Conservation (phyloP, 2,888 invertebrate genomes). For the Antheraea yamamai region DNA sequence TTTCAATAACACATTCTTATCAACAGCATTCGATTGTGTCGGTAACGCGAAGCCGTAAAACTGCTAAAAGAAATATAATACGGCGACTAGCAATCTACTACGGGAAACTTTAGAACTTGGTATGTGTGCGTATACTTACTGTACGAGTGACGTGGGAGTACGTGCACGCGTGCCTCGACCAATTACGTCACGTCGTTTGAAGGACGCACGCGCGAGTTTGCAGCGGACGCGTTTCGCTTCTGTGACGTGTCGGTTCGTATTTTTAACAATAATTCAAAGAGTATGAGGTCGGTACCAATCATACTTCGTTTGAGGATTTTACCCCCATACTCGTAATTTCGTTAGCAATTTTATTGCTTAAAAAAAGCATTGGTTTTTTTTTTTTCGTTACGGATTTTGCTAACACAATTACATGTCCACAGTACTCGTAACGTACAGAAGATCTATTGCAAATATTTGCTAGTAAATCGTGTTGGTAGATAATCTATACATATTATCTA, state of each 20-base stretch:
- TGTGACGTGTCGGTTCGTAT: not conserved
- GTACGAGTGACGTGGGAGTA: not conserved
- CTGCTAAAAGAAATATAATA: conserved; percentile 7
- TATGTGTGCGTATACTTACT: not conserved
- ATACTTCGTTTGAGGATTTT: too few relatives aligned
- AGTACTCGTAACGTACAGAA: not conserved
- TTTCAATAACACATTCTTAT: conserved; percentile 19
- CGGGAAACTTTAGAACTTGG: not conserved
- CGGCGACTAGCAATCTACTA: not conserved
- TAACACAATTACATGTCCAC: too few relatives aligned
- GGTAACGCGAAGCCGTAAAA: conserved; percentile 7
- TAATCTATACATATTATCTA: not conserved
- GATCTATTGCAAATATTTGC: not conserved
- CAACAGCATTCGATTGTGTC: not conserved
- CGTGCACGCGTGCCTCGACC: not conserved
- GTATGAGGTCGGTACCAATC: too few relatives aligned
- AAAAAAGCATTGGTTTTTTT: too few relatives aligned
- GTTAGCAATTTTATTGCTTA: too few relatives aligned
- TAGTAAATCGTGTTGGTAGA: not conserved
- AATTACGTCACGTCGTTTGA: not conserved
- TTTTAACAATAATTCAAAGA: not conserved
- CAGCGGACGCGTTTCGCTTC: not conserved
- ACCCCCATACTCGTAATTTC: too few relatives aligned
- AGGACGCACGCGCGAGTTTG: not conserved
- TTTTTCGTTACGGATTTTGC: too few relatives aligned